Evolutionary conservation across 2,113 vertebrate genomes (phyloP), one percentile per base, ranked within the genome.

Genomic region (Spea multiplicata): DNA sequence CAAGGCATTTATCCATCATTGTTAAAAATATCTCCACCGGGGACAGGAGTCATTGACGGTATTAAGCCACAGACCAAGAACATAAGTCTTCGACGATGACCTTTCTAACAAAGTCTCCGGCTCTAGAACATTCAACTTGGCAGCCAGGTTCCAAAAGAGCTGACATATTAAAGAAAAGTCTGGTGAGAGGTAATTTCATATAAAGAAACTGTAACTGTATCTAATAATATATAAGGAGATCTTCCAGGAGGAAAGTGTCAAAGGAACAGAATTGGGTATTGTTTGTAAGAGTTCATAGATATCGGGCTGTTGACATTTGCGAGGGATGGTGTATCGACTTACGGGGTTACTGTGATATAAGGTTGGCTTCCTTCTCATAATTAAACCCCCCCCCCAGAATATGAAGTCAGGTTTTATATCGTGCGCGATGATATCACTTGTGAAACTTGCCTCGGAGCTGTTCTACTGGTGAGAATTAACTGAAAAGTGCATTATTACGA

Each of bases 161-260:
- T 52, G 9, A 7, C 6, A 17, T 55, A 30, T 55, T 16, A 55
- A 55, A 50, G 5, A 46, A 71, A 9, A 44, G 49, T 44, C 52
- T 52, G 6, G 6, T 52, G 9, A 1, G 1, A 61, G 5, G 72
- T 62, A 73, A 73, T n/a, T n/a, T n/a, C 44, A 73, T 73, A 73
- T 73, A 9, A 3, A 45, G 14, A 61, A 62, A 73, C 44, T 14
- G 72, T 61, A 62, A 48, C 72, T 16, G 45, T 61, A 73, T 62
- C 44, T 48, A 62, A 62, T 47, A 4, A 3, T 3, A 44, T 13
- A 47, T 68, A 68, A 12, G 14, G 3, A 62, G 4, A 48, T 17
- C 57, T 48, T 73, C 57, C 45, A 45, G 3, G 45, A 62, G 72
- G 57, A 30, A 61, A 48, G 46, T 62, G 47, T 68, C 6, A 46